phyloP scores from a whole-genome alignment of 2,888 invertebrate genomes.

The Catonia carolina region DNA sequence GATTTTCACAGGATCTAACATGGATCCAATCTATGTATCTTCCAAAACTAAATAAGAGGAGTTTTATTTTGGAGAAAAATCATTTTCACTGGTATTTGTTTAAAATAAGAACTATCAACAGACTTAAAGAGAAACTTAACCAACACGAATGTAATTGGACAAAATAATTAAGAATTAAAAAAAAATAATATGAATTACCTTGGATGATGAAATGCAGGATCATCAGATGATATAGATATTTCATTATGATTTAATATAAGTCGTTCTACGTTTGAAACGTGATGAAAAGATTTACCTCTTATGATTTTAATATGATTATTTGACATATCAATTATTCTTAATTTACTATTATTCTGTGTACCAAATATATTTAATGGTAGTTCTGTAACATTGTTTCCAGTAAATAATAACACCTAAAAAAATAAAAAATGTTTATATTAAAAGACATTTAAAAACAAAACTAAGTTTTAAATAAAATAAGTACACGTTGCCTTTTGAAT shows the following conservation, averaged over 20 bases:
- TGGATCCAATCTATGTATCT: no score
- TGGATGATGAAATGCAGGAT: slow-evolving; percentile 54
- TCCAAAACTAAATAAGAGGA: no score
- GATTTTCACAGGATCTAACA: no score
- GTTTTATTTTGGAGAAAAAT: no score
- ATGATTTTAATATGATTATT: slow-evolving; percentile 64
- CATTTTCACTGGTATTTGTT: no score
- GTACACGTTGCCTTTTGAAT: no score
- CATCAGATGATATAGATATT: slow-evolving; percentile 52
- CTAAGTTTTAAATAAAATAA: slow-evolving; percentile 5
- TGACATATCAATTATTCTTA: slow-evolving; percentile 65
- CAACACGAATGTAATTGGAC: no score
- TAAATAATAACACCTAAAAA: slow-evolving; percentile 58
- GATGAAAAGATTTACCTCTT: slow-evolving; percentile 66
- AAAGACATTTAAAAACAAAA: neutral
- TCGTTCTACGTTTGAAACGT: slow-evolving; percentile 59
- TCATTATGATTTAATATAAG: slow-evolving; percentile 66
- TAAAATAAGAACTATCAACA: no score
- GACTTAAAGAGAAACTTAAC: no score
- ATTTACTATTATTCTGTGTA: slow-evolving; percentile 48
- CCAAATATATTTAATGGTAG: slow-evolving; percentile 68
- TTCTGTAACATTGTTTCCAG: slow-evolving; percentile 58
- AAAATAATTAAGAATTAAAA: no score
- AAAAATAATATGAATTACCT: slow-evolving; percentile 30
- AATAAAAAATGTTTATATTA: neutral